Conservation (phyloP, 2,888 invertebrate genomes). For the Cerastis leucographa region DNA sequence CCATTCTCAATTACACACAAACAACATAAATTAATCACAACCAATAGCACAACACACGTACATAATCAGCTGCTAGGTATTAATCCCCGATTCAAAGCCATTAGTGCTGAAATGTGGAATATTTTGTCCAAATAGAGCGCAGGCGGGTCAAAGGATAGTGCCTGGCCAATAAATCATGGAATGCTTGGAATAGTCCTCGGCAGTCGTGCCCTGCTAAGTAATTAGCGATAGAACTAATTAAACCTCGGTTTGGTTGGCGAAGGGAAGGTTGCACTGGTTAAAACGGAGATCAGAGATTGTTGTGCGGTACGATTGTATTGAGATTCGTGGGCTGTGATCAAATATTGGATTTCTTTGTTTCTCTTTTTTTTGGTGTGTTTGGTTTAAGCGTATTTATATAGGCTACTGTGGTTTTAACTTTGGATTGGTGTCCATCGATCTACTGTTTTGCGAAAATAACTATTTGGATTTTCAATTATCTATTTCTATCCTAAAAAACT, state of each 20-base stretch:
- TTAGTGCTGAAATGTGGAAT: conserved; percentile 56
- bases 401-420: too few species aligned
- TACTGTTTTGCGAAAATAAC: not conserved
- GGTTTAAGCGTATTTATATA: not conserved
- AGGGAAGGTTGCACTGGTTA: conserved; percentile 64
- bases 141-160: conserved; percentile 64
- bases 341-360: conserved; percentile 2
- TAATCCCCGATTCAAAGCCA: conserved; percentile 51
- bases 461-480: too few species aligned
- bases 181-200: conserved; percentile 77
- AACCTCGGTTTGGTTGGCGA: conserved; percentile 60
- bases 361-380: not conserved
- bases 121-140: conserved; percentile 64
- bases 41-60: conserved; percentile 34
- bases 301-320: conserved; percentile 35
- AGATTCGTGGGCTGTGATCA: conserved; percentile 17
- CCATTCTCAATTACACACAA: conserved; percentile 10
- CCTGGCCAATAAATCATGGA: conserved; percentile 74
- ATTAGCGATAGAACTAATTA: conserved; percentile 88
- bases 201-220: conserved; percentile 85
- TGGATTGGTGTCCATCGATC: not conserved
- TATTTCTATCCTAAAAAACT: too few species aligned
- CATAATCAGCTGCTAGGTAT: conserved; percentile 41
- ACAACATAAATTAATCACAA: conserved; percentile 28
- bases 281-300: conserved; percentile 43